Evolutionary conservation across 1,140 invertebrate genomes (phyloP), one percentile per base, ranked within the genome.

Genomic region (Zaprionus vittiger): DNA sequence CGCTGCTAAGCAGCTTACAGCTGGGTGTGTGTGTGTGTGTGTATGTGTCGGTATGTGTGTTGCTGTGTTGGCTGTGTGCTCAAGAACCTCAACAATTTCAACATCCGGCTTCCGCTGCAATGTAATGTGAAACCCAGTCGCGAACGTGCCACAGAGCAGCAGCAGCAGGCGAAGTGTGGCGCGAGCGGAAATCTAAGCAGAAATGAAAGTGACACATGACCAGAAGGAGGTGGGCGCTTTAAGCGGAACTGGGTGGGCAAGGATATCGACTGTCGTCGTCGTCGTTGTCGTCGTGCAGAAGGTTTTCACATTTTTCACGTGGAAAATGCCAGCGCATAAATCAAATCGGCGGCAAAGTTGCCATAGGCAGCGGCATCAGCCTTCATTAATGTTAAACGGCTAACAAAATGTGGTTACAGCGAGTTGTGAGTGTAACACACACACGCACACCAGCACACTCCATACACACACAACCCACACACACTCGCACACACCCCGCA

Each of bases 81-180:
- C 17, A 41, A 62, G 52, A 82, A 77, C 79, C 83, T 86, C 79
- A 82, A 83, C 83, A 86, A 86, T 86, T 86, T 86, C 73, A 86
- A 82, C 83, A 86, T 86, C 83, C 83, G 79, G 80, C 80, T 82
- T 86, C 80, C 83, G 83, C 55, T 86, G 83, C 80, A 86, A 77
- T 86, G 83, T 87, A 86, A 86, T 86, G 80, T 20, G 83, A 86
- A 86, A 86, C 83, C 72, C 62, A 65, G 67, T 54, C 68, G 34
- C 56, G 60, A 64, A 44, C 81, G 66, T 71, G 79, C 71, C 82
- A 62, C 62, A 17, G 28, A 7, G 75, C 60, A 75, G 60, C 75
- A 44, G 69, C 52, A 52, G 61, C 37, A 77, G 52, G 61, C 38
- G 64, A 76, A 78, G 82, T 80, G 79, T 80, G 79, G 75, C 71